Percentiles rank a stretch among this genome's conserved stretches.
Evolutionary conservation across 2,113 vertebrate species (phyloP).

Genomic region (Eonycteris spelaea): DNA sequence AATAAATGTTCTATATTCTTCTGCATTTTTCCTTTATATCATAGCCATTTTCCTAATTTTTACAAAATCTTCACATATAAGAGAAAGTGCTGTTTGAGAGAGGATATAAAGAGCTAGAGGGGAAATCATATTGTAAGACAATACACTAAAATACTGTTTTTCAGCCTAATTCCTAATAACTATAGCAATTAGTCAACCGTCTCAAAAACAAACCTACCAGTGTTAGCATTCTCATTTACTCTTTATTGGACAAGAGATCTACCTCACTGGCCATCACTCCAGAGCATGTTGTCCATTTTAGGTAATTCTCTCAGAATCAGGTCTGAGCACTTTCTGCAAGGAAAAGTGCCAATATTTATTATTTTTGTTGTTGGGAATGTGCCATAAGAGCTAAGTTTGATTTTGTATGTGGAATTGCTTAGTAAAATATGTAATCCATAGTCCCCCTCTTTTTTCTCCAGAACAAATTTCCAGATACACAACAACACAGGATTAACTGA

Average conservation of each 20-base stretch:
- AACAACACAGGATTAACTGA: not conserved
- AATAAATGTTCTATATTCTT: not conserved
- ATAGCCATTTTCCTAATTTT: not conserved
- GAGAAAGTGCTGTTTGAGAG: not conserved
- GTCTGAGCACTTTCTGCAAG: not conserved
- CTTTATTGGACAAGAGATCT: not conserved
- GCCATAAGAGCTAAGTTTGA: not conserved
- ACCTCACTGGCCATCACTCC: not conserved
- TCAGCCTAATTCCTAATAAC: not conserved
- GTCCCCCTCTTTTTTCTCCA: not conserved
- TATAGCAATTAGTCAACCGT: not conserved
- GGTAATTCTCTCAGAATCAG: not conserved
- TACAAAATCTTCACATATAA: not conserved
- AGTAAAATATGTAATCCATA: not conserved
- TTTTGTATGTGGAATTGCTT: not conserved
- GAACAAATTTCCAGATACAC: not conserved
- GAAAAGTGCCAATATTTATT: not conserved
- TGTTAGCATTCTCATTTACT: not conserved
- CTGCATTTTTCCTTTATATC: not conserved
- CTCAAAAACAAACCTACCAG: not conserved
- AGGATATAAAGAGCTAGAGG: not conserved
- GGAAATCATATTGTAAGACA: not conserved
- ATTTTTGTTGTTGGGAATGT: not conserved
- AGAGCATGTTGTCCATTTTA: not conserved
- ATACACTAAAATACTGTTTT: not conserved